Conservation (phyloP, 2,888 invertebrate species). For the Catonia carolina region DNA sequence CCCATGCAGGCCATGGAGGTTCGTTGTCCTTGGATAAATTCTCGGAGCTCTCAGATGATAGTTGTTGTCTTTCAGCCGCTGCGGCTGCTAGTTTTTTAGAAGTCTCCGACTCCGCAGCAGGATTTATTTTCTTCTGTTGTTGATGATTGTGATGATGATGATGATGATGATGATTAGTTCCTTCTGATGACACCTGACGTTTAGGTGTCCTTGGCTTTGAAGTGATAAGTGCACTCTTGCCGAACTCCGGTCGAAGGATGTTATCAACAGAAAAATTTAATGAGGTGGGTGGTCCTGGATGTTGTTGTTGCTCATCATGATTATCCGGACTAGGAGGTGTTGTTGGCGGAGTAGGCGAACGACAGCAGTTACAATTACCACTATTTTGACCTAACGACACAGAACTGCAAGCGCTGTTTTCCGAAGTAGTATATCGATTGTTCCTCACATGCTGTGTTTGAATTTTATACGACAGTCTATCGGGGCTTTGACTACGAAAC, state of each 20-base stretch:
- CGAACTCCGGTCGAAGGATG: conserved; percentile 71
- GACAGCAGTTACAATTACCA: conserved; percentile 30
- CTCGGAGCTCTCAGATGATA: conserved; percentile 28
- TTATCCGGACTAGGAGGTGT: conserved; percentile 22
- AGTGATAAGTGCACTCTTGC: conserved; percentile 45
- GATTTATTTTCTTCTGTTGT: conserved; percentile 2
- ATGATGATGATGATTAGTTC: neutral
- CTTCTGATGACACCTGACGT: conserved; percentile 29
- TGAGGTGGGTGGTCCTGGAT: conserved; percentile 19
- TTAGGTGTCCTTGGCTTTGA: conserved; percentile 41
- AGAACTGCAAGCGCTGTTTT: conserved; percentile 13
- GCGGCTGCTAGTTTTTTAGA: too few species aligned
- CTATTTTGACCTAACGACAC: conserved; percentile 11
- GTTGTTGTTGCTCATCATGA: conserved; percentile 20
- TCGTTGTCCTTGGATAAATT: conserved; percentile 29
- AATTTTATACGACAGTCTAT: conserved; percentile 16
- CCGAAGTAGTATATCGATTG: neutral
- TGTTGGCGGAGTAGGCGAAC: conserved; percentile 22
- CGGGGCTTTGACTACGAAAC: conserved; percentile 22
- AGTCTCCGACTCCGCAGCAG: neutral
- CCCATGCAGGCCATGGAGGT: conserved; percentile 90
- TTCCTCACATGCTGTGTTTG: conserved; percentile 3
- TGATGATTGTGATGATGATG: too few species aligned
- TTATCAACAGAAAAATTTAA: conserved; percentile 64
- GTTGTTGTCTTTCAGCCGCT: too few species aligned